Base-by-base conservation (phyloP, 1,140 invertebrate species). In the Cotesia glomerata region DNA sequence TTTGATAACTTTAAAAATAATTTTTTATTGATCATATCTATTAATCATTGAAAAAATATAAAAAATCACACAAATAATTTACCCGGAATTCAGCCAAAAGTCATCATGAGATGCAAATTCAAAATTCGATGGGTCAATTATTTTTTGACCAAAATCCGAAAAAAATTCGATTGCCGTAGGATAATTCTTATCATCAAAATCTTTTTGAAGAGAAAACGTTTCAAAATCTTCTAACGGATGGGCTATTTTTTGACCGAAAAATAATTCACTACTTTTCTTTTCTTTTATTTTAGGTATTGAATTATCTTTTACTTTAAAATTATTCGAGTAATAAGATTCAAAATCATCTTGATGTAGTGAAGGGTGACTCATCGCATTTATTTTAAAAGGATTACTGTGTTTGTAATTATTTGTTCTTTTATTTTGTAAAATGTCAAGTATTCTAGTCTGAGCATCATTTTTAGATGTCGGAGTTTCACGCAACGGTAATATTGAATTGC, bases 1-100 rank as follows among this genome's bases (percentile, higher is more conserved):
- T 67, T 61, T 63, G 66, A 67, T 63, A 67, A 69, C 39, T 63
- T 67, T 16, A 62, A 59, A 69, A 67, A 75, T 34, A 69, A n/a
- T 32, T 34, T 13, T 26, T 59, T 34, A 32, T 59, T 59, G 49
- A 51, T 18, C 5, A 32, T 9, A 59, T 11, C 8, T 59, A 13
- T 5, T 16, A 35, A 18, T 39, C 14, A 11, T 13, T 2, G 4
- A 39, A 64, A n/a, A 26, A 26, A 45, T 2, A 45, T 45, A 45
- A 3, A 45, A 45, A 9, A 45, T 45, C 11, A 45, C 5, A 8
- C 11, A 11, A 45, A 45, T 13, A 3, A 14, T 14, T 35, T 67
- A 67, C 65, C 69, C 45, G 9, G 45, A 14, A 58, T 69, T 26
- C n/a, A n/a, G 49, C 70, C 70, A 59, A 11, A 56, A 35, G 14